Evolutionary conservation across 1,140 invertebrate genomes (phyloP), one percentile per base, ranked within the genome.

Genomic region (Lucilia cuprina): DNA sequence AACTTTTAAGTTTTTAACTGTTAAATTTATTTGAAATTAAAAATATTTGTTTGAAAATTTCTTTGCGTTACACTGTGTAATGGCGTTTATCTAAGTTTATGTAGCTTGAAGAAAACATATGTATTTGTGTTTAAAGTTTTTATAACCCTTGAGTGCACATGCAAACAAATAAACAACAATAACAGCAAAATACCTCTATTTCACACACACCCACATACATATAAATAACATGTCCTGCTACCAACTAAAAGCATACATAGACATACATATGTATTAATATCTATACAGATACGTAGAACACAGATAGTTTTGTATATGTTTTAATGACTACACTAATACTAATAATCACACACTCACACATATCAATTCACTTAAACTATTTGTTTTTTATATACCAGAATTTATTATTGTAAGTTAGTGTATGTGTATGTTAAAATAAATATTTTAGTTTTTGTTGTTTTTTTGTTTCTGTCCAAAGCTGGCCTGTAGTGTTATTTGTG

Each of bases 151-250:
- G 80, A 84, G 49, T 83, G 84, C 80, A 84, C 84, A 84, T 70
- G 80, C 80, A 84, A 84, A 84, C 84, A 84, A 82, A 84, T 84
- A 84, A 84, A 83, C 82, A 84, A 84, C 70, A 70, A 50, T 21
- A 80, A 55, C 74, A 83, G 47, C 74, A 50, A 84, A 1, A 77
- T 75, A 75, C 19, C 60, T 70, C 5, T 14, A 17, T n/a, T 70
- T 21, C 19, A 5, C 19, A 70, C 19, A 70, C 65, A 70, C 5
- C 2, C 17, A 60, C 13, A 60, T 5, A 60, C 55, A 60, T 17
- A 60, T 60, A n/a, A 60, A 14, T 41, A 41, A 47, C 41, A 83
- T 83, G 65, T 83, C 35, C 34, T 74, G 65, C 30, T 21, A 10
- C 50, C 60, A 74, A 83, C 50, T 83, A 41, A 41, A 41, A 41